Percentiles rank a stretch among this genome's conserved stretches.
phyloP scores from a whole-genome alignment of 2,797 vertebrate species.

The Vipera latastei region DNA sequence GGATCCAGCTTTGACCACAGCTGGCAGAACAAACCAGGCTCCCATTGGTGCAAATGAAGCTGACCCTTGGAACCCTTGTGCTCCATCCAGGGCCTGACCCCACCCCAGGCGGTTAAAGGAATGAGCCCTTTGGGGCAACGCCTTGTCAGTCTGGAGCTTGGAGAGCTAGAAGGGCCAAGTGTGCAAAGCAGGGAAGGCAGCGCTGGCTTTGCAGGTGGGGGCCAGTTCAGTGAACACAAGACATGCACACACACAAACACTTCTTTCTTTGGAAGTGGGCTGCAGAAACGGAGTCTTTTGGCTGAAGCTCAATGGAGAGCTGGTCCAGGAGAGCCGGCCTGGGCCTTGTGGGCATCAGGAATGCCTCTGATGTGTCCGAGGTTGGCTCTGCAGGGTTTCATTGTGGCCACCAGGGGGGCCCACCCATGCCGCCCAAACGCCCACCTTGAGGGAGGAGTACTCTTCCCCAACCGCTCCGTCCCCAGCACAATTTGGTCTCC shows the following conservation, averaged over 20 bases:
- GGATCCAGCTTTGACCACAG: not conserved
- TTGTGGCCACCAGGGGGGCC: not conserved
- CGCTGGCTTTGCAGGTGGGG: no score
- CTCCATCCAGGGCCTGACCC: not conserved
- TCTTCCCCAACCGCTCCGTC: not conserved
- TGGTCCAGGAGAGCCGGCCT: not conserved
- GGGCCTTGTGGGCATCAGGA: not conserved
- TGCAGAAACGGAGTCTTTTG: not conserved
- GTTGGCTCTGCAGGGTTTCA: not conserved
- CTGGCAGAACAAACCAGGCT: not conserved
- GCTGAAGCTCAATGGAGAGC: not conserved
- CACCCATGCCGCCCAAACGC: not conserved
- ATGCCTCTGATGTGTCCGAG: slow-evolving; percentile 1
- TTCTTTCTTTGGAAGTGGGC: not conserved
- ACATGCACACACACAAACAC: not conserved
- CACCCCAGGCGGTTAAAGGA: no score
- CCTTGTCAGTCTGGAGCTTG: not conserved
- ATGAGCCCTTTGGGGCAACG: rapidly evolving
- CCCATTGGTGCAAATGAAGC: not conserved
- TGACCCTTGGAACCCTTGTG: not conserved
- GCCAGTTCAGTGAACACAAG: not conserved
- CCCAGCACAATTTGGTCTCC: not conserved
- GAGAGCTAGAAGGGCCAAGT: not conserved
- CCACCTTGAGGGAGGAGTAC: not conserved
- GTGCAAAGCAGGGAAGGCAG: no score